Evolutionary conservation across 2,113 vertebrate genomes (phyloP).

Genomic region (Irena cyanogastra): DNA sequence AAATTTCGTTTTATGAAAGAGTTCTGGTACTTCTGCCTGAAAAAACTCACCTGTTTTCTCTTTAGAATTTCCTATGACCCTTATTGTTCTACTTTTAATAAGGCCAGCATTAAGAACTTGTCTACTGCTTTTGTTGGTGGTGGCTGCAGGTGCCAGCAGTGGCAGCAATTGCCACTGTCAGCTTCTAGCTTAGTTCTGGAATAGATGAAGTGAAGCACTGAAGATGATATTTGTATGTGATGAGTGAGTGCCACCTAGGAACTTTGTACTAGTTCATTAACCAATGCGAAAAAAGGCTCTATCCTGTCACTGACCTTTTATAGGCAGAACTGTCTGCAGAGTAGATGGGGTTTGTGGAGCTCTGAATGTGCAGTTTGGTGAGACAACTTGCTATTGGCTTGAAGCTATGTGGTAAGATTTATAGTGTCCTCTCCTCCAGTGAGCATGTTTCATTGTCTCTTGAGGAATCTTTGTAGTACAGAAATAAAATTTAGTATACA

Average conservation of each 20-base stretch:
- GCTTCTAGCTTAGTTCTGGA: not conserved
- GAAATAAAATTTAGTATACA: not conserved
- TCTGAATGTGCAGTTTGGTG: not conserved
- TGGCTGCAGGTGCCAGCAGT: not conserved
- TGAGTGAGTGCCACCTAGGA: not conserved
- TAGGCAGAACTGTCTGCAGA: not conserved
- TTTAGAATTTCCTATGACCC: not conserved
- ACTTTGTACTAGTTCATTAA: not conserved
- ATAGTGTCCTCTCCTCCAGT: not conserved
- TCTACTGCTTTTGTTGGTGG: not conserved
- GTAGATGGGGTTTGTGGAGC: not conserved
- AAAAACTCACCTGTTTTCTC: not conserved
- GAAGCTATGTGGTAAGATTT: not conserved
- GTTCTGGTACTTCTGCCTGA: not conserved
- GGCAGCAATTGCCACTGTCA: not conserved
- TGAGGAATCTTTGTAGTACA: not conserved
- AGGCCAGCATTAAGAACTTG: not conserved
- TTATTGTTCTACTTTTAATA: not conserved
- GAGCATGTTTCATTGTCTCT: not conserved
- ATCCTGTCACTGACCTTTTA: not conserved
- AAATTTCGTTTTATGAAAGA: not conserved
- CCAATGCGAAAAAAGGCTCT: rapidly evolving
- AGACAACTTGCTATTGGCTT: not conserved
- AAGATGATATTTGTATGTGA: not conserved
- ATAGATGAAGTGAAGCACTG: not conserved